Evolutionary conservation across 23 tunicate species (phyloP).

Genomic region (Ascidia mentula): DNA sequence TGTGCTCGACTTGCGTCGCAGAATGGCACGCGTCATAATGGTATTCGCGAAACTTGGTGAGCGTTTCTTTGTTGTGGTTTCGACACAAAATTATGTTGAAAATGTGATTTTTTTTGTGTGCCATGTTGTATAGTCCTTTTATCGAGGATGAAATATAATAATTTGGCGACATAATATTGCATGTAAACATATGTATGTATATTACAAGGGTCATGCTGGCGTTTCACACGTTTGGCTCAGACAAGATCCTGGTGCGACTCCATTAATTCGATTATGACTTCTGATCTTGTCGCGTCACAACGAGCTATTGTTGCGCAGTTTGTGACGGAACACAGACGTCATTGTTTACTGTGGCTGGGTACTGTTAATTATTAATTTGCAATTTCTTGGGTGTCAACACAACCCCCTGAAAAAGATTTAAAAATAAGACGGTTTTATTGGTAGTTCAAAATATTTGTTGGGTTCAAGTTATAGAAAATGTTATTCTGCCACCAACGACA

Average conservation of each 20-base stretch:
- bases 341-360: neutral
- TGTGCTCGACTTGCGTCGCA: conserved; percentile 4
- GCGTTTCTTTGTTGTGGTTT: too few relatives aligned
- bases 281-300: conserved; percentile 7
- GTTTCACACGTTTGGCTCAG: neutral
- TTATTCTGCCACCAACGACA: too few relatives aligned
- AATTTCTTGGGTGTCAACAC: too few relatives aligned
- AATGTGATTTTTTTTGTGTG: too few relatives aligned
- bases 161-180: neutral
- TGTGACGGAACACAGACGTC: neutral
- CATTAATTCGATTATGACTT: neutral
- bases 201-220: neutral
- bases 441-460: too few relatives aligned
- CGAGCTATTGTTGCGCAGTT: neutral
- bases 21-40: neutral
- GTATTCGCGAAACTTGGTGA: too few relatives aligned
- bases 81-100: too few relatives aligned
- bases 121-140: too few relatives aligned
- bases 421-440: too few relatives aligned
- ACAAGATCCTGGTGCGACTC: neutral
- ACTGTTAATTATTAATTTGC: neutral
- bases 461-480: too few relatives aligned
- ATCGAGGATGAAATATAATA: too few relatives aligned
- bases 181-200: neutral
- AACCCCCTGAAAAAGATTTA: too few relatives aligned